Evolutionary conservation across 2,797 vertebrate genomes (phyloP).

Genomic region (Prunella strophiata): DNA sequence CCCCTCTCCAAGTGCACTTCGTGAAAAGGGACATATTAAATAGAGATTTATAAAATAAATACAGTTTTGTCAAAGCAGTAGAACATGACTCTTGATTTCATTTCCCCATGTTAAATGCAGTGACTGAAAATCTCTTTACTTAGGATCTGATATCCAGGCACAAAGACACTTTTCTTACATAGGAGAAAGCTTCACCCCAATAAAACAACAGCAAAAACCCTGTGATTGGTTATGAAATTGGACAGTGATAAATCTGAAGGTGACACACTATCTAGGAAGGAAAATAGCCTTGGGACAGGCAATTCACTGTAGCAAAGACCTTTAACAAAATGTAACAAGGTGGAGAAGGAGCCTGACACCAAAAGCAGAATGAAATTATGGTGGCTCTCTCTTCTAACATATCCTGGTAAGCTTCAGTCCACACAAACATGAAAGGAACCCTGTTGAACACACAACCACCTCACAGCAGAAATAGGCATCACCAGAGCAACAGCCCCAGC

Average conservation of each 20-base stretch:
- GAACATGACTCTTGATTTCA: background rate
- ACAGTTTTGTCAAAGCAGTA: background rate
- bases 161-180: background rate
- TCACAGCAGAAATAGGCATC: background rate
- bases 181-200: background rate
- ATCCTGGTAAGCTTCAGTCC: background rate
- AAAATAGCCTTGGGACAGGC: background rate
- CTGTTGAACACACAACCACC: rapidly evolving
- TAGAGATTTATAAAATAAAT: background rate
- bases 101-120: background rate
- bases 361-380: background rate
- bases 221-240: background rate
- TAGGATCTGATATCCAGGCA: background rate
- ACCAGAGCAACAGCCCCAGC: background rate
- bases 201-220: background rate
- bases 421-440: rapidly evolving
- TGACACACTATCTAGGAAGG: background rate
- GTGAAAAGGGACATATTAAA: background rate
- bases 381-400: background rate
- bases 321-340: background rate
- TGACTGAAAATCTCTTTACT: background rate
- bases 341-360: background rate
- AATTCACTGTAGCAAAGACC: background rate
- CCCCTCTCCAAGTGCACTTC: background rate
- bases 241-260: background rate